These are phyloP conservation scores for Clarias magur DNA, from an alignment of 2,113 vertebrate genomes.

Conservation along the genomic window DNA sequence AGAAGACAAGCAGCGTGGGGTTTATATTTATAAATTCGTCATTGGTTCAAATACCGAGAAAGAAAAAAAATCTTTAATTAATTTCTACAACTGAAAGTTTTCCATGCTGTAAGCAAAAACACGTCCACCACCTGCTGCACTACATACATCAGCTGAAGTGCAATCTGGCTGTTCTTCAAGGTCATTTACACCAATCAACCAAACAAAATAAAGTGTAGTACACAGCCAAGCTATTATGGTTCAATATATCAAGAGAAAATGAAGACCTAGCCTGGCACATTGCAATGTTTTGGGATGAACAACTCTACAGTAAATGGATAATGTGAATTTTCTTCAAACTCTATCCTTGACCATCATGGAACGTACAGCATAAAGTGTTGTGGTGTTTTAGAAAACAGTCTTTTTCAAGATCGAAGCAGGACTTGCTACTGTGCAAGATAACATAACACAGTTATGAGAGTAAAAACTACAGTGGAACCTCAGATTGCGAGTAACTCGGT, in stretches of 20 bases:
- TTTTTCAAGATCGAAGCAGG: no score
- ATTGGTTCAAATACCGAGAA: not conserved
- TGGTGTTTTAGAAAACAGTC: no score
- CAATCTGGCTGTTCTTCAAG: not conserved
- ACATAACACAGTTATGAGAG: no score
- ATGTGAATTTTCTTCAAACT: no score
- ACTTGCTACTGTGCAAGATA: no score
- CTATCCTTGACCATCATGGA: no score
- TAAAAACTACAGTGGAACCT: no score
- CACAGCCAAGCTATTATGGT: not conserved
- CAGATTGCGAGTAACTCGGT: no score
- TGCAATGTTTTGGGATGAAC: not conserved
- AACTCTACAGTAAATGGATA: not conserved
- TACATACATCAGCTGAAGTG: not conserved
- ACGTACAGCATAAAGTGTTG: no score
- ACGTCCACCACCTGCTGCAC: not conserved
- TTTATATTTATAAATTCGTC: not conserved
- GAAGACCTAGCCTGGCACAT: not conserved
- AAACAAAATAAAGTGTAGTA: not conserved
- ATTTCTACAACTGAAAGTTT: not conserved
- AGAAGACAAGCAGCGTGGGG: not conserved
- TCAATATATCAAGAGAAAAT: not conserved
- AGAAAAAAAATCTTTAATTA: not conserved
- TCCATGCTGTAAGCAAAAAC: not conserved
- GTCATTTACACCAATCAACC: not conserved